Conservation (phyloP, 1,140 invertebrate genomes). For the Cylas formicarius region DNA sequence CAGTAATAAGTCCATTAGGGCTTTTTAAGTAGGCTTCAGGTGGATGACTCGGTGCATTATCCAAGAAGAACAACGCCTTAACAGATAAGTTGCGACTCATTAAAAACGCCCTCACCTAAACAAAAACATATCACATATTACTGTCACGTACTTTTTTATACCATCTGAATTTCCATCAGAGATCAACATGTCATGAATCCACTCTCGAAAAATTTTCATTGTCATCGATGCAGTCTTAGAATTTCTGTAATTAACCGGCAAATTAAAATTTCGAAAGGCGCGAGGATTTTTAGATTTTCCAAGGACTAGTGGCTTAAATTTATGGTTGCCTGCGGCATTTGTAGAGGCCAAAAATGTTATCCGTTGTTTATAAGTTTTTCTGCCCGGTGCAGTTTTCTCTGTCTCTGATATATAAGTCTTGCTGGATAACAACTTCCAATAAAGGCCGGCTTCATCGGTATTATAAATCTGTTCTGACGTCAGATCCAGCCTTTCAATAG, state of each 20-base stretch:
- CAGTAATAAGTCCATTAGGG: too few species aligned
- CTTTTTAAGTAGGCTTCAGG: too few species aligned
- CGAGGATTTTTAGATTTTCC: slow-evolving; percentile 29
- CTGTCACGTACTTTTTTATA: too few species aligned
- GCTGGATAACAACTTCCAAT: slow-evolving; percentile 16
- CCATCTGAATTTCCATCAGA: too few species aligned
- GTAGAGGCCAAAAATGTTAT: slow-evolving; percentile 26
- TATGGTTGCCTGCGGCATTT: slow-evolving; percentile 21
- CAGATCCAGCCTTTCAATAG: too few species aligned
- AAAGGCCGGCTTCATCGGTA: slow-evolving; percentile 20
- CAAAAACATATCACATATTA: too few species aligned
- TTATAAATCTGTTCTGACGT: slow-evolving; percentile 20
- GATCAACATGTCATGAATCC: too few species aligned
- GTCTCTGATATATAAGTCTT: slow-evolving; percentile 9
- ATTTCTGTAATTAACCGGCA: slow-evolving; percentile 16
- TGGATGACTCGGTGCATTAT: too few species aligned
- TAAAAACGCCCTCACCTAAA: too few species aligned
- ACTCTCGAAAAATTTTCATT: too few species aligned
- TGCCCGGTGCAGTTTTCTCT: slow-evolving; percentile 5
- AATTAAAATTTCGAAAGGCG: slow-evolving; percentile 28
- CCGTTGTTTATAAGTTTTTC: slow-evolving; percentile 35
- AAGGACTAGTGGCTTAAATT: slow-evolving; percentile 26
- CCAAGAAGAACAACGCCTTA: too few species aligned
- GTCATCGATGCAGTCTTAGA: slow-evolving; percentile 38
- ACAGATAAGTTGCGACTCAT: too few species aligned